Conservation (phyloP, 2,113 vertebrate genomes). For the Pogonocichla stellata region DNA sequence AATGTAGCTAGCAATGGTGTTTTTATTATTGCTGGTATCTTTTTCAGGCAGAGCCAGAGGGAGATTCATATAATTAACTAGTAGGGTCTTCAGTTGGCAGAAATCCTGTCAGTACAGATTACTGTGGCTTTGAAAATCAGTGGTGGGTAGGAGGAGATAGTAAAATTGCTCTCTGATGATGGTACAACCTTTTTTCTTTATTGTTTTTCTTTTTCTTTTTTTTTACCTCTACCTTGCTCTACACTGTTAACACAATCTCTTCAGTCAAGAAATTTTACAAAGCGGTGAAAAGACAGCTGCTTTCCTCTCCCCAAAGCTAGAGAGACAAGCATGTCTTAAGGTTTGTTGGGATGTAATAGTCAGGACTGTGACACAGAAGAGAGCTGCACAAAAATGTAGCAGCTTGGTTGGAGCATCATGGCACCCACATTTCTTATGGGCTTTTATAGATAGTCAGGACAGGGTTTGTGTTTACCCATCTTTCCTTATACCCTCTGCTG, state of each 20-base stretch:
- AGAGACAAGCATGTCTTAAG: background rate
- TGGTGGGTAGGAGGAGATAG: background rate
- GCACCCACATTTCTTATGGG: background rate
- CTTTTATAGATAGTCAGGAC: background rate
- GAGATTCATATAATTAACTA: background rate
- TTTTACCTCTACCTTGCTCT: background rate
- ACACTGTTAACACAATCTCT: background rate
- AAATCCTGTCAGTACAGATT: background rate
- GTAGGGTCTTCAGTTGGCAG: background rate
- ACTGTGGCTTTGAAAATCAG: background rate
- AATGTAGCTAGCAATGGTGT: background rate
- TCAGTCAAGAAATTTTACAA: background rate
- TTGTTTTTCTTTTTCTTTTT: background rate
- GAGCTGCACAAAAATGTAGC: background rate
- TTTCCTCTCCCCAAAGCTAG: background rate
- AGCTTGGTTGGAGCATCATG: background rate
- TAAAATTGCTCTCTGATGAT: background rate
- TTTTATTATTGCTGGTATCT: background rate
- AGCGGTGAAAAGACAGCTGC: background rate
- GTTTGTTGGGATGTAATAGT: background rate
- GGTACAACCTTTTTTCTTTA: background rate
- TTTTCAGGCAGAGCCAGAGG: background rate
- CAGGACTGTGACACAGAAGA: background rate
- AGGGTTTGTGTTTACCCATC: background rate
- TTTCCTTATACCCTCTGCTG: background rate